Base-by-base conservation (phyloP, 2,888 invertebrate genomes). In the Spodoptera exigua region DNA sequence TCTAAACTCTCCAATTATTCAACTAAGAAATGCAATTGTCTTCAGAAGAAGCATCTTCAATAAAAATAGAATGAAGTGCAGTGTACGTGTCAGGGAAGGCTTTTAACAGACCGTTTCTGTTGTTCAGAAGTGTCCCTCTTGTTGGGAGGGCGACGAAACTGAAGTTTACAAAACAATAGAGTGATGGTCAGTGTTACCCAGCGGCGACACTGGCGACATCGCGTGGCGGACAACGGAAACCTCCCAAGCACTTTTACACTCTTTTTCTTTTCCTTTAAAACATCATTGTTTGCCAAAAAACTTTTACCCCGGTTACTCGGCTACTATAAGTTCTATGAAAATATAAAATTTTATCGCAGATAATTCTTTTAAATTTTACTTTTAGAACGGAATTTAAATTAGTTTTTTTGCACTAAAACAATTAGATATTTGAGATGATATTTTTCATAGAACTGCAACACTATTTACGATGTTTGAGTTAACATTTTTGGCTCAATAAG, bases 91-190 rank as follows among this genome's bases (percentile, higher is more conserved):
- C 56, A 65, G 61, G 49, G 27, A 69, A 58, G 49, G 52, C 78
- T 79, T 80, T 80, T 81, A 70, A 80, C 80, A 79, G 75, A 44
- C 34, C 48, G 63, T 65, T 56, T 56, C 55, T 41, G 62, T 62
- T 61, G 76, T 74, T 72, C 51, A 66, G 59, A 76, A 71, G 55
- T 64, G 58, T 66, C 21, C 62, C 44, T 35, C 68, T 72, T 76
- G 74, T 81, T 76, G 75, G 43, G 48, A 27, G 53, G 55, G 67
- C 53, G 68, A 61, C 10, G 44, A 66, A 79, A 74, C 71, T 72
- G 74, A 80, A 82, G 78, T 83, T 80, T 74, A 61, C 70, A 63
- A 70, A 83, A 83, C 79, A 78, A 80, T 81, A 66, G 73, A 78
- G 82, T 76, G 70, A 78, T 81, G 80, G 80, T 76, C 77, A 75